These are phyloP conservation scores for Hoplodrina blanda DNA, from an alignment of 2,888 invertebrate genomes.

Conservation along the genomic window DNA sequence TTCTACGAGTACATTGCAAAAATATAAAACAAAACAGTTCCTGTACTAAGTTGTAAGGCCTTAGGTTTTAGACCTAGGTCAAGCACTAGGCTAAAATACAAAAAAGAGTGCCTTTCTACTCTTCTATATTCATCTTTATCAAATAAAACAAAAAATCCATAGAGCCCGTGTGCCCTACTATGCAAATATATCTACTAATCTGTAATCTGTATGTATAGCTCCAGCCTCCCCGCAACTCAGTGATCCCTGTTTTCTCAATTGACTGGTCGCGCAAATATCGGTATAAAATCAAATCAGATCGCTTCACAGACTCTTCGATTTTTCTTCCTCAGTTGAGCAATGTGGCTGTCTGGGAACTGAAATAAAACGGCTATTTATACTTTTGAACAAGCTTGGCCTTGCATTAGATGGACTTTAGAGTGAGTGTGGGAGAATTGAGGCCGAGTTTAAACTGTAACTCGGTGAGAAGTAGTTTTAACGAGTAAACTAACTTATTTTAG, in stretches of 20 bases:
- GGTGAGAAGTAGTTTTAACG: neutral
- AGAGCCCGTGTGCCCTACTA: neutral
- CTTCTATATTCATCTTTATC: too few species aligned
- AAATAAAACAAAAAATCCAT: neutral
- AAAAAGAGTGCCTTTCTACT: too few species aligned
- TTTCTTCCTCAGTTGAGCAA: constrained; percentile 24
- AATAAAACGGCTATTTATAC: constrained; percentile 51
- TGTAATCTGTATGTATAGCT: neutral
- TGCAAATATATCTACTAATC: neutral
- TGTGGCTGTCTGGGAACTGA: constrained; percentile 42
- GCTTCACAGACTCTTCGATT: constrained; percentile 38
- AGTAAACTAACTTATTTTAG: neutral
- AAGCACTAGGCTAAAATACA: too few species aligned
- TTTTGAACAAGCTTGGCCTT: constrained; percentile 20
- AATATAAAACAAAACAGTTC: too few species aligned
- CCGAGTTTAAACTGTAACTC: neutral
- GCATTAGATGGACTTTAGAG: constrained; percentile 27
- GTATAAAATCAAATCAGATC: constrained; percentile 55
- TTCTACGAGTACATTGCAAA: too few species aligned
- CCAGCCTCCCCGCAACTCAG: constrained; percentile 31
- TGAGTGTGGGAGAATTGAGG: neutral
- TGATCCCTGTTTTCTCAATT: constrained; percentile 57
- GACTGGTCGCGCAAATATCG: constrained; percentile 57
- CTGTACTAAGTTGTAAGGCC: too few species aligned
- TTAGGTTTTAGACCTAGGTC: too few species aligned